Evolutionary conservation across 2,888 invertebrate species (phyloP), one percentile per base, ranked within the genome.

Genomic region (Cataglyphis livida): DNA sequence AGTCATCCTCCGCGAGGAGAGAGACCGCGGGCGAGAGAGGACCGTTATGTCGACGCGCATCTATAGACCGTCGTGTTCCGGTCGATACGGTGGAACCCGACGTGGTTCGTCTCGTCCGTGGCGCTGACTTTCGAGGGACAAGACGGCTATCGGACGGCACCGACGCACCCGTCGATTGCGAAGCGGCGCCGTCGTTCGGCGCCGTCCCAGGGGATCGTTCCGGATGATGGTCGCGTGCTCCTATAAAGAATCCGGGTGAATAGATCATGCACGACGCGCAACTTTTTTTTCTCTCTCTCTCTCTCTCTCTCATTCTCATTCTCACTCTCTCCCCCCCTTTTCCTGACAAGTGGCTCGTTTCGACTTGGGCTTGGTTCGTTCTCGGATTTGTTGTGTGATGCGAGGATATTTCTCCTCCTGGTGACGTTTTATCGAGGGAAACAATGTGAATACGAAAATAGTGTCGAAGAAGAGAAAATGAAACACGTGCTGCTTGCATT

Each of bases 61-160:
- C 68, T 44, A 32, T 54, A 65, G 68, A 41, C 76, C 65, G 54
- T 54, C 28, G 65, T 32, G 54, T 66, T 66, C 57, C 66, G 78
- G 78, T 78, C 78, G 78, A 78, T 78, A 78, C 78, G 70, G 68
- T n/a, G 78, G 18, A 32, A 59, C 28, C 70, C 57, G 59, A 70
- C 78, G 59, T 70, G 32, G 21, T 32, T 57, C 66, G 59, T 35
- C 78, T 25, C 44, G 32, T 78, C 70, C 70, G 78, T 44, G 78
- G 78, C 78, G 78, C 70, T 78, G 70, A 70, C 18, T 78, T 44
- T 32, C 21, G 70, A 10, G 48, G 15, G 32, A 28, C 2, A 28
- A 9, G 51, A 51, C n/a, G n/a, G 68, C 32, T 32, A 32, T 51
- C 48, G 54, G 74, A 18, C 57, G 35, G 32, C 38, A 35, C 57